phyloP scores from a whole-genome alignment of 2,113 vertebrate species.

The Lepus americanus region DNA sequence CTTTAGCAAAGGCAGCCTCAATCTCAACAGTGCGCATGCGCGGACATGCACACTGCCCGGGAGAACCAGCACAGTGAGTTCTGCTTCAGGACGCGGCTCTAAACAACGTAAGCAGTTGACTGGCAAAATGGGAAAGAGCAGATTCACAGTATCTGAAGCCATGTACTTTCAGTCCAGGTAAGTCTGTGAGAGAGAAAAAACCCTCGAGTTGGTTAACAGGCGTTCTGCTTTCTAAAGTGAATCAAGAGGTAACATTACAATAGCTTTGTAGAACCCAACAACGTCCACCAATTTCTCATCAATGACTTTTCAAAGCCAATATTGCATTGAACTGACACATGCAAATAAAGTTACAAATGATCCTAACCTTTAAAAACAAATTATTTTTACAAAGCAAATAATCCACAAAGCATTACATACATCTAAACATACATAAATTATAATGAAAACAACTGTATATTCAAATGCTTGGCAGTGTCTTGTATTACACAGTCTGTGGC shows the following conservation, averaged over 20 bases:
- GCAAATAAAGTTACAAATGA: background rate
- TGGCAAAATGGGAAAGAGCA: background rate
- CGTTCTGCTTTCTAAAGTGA: constrained; percentile 46
- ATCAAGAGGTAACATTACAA: constrained; percentile 36
- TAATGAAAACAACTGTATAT: background rate
- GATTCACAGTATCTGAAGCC: constrained; percentile 84
- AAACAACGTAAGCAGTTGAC: background rate
- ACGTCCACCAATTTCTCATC: constrained; percentile 62
- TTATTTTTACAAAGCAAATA: constrained; percentile 33
- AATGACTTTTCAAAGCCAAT: constrained; percentile 18
- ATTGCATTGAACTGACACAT: constrained; percentile 4
- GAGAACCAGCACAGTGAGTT: background rate
- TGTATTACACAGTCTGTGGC: background rate
- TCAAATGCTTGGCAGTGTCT: constrained; percentile 63
- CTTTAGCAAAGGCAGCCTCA: background rate
- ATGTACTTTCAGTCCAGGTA: constrained; percentile 50
- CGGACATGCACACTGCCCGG: background rate
- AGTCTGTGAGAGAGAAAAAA: background rate
- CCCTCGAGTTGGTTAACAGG: background rate
- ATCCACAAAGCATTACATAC: constrained; percentile 47
- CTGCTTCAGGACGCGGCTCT: background rate
- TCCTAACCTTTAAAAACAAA: constrained; percentile 60
- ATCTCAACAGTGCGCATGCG: background rate
- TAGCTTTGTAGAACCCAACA: background rate
- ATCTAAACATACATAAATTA: constrained; percentile 68